A percentile compares a stretch with the other conserved stretches of the same genome.
Conservation (phyloP, 2,113 vertebrate genomes). For the Noturus placidus region DNA sequence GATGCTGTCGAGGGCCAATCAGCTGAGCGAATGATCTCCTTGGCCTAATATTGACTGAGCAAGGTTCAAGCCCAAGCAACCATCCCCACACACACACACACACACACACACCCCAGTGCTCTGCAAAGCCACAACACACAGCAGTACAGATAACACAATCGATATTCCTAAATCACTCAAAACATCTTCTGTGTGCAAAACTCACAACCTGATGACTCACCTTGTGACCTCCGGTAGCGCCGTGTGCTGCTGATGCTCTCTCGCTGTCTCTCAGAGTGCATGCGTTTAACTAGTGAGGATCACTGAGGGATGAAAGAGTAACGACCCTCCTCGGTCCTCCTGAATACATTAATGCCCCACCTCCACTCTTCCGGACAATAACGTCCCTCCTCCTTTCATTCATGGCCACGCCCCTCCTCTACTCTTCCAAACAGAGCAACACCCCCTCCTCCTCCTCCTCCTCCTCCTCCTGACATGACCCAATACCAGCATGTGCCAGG, state of each 20-base stretch:
- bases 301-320: conserved; percentile 73
- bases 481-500: conserved; percentile 55
- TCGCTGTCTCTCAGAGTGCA: conserved; percentile 50
- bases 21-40: conserved; percentile 26
- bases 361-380: conserved; percentile 40
- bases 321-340: conserved; percentile 33
- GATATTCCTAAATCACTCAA: conserved; percentile 15
- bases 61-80: conserved; percentile 47
- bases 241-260: conserved; percentile 43
- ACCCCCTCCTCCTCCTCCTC: conserved; percentile 53
- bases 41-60: conserved; percentile 43
- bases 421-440: conserved; percentile 52
- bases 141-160: conserved; percentile 26
- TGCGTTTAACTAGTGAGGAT: conserved; percentile 63
- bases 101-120: conserved; percentile 1
- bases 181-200: background rate
- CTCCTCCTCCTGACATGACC: conserved; percentile 5
- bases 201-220: conserved; percentile 17
- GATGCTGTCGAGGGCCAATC: conserved; percentile 60
- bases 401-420: background rate
- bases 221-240: background rate
- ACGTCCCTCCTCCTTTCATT: conserved; percentile 36
- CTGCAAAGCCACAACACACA: conserved; percentile 30
- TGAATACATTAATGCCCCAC: conserved; percentile 31
- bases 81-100: background rate